These are phyloP conservation scores for Chionomys nivalis DNA, from an alignment of 2,113 vertebrate genomes.

Conservation along the genomic window DNA sequence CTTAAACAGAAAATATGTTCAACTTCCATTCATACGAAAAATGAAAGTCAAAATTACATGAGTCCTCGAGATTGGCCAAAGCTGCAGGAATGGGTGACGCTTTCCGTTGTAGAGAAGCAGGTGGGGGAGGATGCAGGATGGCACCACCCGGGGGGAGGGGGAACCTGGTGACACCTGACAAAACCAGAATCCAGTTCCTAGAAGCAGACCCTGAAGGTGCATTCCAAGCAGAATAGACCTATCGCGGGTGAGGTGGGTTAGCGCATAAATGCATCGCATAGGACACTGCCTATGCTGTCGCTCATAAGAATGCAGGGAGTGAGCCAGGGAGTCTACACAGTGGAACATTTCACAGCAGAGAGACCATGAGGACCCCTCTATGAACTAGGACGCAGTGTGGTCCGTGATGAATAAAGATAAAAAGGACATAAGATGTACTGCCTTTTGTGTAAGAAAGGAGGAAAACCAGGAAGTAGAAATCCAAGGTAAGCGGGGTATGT, in stretches of 20 bases:
- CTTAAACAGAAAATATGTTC: not conserved
- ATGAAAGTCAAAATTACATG: not conserved
- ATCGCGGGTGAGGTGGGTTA: not conserved
- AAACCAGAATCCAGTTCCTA: not conserved
- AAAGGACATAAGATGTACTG: not conserved
- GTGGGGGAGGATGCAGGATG: too few relatives aligned
- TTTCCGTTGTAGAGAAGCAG: not conserved
- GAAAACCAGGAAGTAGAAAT: not conserved
- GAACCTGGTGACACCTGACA: not conserved
- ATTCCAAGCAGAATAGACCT: not conserved
- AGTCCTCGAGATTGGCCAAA: not conserved
- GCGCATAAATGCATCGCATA: not conserved
- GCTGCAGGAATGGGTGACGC: not conserved
- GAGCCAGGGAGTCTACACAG: rapidly evolving
- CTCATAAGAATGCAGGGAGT: not conserved
- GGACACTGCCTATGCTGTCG: not conserved
- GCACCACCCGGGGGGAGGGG: rapidly evolving
- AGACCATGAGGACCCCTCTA: not conserved
- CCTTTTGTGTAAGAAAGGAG: not conserved
- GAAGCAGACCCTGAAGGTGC: not conserved
- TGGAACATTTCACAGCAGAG: not conserved
- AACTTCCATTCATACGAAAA: not conserved
- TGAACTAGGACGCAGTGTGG: not conserved
- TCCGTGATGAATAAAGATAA: not conserved
- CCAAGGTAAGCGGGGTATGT: not conserved